A percentile compares a stretch with the other conserved stretches of the same genome.
phyloP scores from a whole-genome alignment of 53 echinoderm and acorn worm genomes.

The Glandiceps talaboti region DNA sequence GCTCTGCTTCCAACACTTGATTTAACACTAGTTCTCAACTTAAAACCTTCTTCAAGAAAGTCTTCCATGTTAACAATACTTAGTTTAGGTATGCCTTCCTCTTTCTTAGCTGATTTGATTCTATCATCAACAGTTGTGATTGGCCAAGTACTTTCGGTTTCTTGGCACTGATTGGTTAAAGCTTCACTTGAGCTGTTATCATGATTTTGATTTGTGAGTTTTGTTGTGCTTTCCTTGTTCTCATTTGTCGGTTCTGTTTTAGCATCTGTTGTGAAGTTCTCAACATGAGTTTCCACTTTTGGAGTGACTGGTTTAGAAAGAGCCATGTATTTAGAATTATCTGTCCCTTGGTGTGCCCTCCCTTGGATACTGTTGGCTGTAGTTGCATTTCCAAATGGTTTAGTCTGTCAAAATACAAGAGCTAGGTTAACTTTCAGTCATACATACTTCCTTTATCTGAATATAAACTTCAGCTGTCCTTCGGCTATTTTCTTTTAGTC shows the following conservation, averaged over 20 bases:
- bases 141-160: too few relatives aligned
- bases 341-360: constrained; percentile 14
- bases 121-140: not conserved
- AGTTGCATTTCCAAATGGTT: constrained; percentile 79
- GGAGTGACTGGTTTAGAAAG: not conserved
- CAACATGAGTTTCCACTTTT: not conserved
- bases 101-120: not conserved
- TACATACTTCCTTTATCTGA: too few relatives aligned
- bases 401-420: constrained; percentile 10
- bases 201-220: too few relatives aligned
- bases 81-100: not conserved
- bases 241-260: not conserved
- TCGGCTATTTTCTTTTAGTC: too few relatives aligned
- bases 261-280: not conserved
- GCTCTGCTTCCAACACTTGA: not conserved
- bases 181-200: too few relatives aligned
- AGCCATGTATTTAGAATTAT: not conserved
- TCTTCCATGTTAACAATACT: not conserved
- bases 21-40: not conserved
- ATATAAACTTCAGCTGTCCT: too few relatives aligned
- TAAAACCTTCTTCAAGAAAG: not conserved
- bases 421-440: too few relatives aligned
- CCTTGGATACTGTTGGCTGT: constrained; percentile 71
- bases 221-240: not conserved
- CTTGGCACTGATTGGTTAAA: too few relatives aligned